Conservation (phyloP, 2,888 invertebrate species). For the Pseudanteris insignis region DNA sequence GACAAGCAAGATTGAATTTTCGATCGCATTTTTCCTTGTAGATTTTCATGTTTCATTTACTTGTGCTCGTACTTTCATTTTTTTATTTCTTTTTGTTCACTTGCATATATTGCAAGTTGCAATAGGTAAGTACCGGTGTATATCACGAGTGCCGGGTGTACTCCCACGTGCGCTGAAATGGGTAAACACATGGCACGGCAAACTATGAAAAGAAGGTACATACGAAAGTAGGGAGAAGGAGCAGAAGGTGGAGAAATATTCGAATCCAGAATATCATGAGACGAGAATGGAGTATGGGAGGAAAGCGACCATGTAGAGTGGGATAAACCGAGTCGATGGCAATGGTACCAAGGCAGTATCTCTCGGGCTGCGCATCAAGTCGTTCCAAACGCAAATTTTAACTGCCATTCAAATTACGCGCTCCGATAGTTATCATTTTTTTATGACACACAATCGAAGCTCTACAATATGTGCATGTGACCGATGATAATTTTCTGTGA, state of each 20-base stretch:
- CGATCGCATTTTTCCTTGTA: too few relatives aligned
- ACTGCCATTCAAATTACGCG: conserved; percentile 13
- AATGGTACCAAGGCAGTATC: conserved; percentile 64
- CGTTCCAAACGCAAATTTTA: conserved; percentile 51
- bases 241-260: conserved; percentile 47
- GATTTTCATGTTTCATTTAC: too few relatives aligned
- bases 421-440: neutral
- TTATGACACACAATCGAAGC: too few relatives aligned
- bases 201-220: conserved; percentile 43
- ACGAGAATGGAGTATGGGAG: conserved; percentile 47
- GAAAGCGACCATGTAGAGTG: conserved; percentile 48
- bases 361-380: conserved; percentile 60
- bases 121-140: conserved; percentile 44
- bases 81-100: conserved; percentile 5
- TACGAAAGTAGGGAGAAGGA: conserved; percentile 32
- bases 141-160: conserved; percentile 45
- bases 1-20: too few relatives aligned
- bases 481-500: too few relatives aligned
- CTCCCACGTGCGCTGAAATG: conserved; percentile 56
- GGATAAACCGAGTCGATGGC: conserved; percentile 60
- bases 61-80: too few relatives aligned
- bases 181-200: conserved; percentile 48
- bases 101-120: conserved; percentile 19
- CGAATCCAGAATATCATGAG: conserved; percentile 47
- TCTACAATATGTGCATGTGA: too few relatives aligned